phyloP scores from a whole-genome alignment of 1,140 invertebrate genomes.

The Rhopalosiphum maidis region DNA sequence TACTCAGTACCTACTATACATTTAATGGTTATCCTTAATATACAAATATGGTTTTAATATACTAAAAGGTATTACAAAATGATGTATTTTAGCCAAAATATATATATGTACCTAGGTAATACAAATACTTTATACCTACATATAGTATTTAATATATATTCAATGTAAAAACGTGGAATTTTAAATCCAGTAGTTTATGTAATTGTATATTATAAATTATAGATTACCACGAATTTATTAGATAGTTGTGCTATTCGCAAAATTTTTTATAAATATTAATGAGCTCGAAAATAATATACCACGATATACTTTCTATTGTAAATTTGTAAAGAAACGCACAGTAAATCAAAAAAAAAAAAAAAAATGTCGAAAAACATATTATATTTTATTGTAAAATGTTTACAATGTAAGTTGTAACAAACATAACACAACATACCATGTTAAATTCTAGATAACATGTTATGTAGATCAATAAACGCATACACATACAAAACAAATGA shows the following conservation, averaged over 20 bases:
- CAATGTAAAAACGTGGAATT: not conserved
- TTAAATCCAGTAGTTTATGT: not conserved
- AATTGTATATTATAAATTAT: not conserved
- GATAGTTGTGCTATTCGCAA: not conserved
- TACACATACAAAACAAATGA: not conserved
- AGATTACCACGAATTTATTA: conserved; percentile 3
- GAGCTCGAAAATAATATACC: not conserved
- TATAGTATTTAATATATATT: not conserved
- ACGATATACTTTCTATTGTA: not conserved
- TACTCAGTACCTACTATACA: not conserved
- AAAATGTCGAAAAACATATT: not conserved
- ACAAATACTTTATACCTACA: not conserved
- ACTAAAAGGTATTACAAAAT: not conserved
- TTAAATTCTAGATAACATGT: not conserved
- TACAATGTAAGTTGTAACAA: not conserved
- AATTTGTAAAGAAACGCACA: not conserved
- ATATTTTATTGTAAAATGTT: too few species aligned
- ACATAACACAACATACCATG: not conserved
- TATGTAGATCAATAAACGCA: not conserved
- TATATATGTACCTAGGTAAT: not conserved
- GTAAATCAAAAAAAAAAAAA: not conserved
- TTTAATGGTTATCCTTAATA: too few species aligned
- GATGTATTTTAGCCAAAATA: not conserved
- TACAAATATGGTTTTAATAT: too few species aligned
- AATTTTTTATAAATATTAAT: not conserved